Percentiles rank a stretch among this genome's conserved stretches.
Evolutionary conservation across 2,797 vertebrate genomes (phyloP).

Genomic region (Syngnathus acus): DNA sequence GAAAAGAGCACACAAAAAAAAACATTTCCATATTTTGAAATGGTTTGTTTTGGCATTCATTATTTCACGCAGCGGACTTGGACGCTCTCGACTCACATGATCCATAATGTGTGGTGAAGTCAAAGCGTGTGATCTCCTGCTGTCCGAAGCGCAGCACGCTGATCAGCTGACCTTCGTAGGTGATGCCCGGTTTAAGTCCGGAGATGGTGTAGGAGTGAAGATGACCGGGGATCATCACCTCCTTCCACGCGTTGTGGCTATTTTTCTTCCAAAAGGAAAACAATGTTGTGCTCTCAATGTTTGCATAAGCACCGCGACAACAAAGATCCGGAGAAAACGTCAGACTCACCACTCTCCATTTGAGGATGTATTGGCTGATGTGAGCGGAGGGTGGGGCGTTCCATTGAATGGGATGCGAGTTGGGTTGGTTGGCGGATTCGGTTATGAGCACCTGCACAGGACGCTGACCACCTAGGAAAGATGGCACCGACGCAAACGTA

Average conservation of each 20-base stretch:
- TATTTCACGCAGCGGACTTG: not conserved
- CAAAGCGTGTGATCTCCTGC: slow-evolving; percentile 84
- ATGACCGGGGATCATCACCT: slow-evolving; percentile 85
- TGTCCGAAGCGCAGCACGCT: slow-evolving; percentile 83
- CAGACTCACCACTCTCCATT: slow-evolving; percentile 85
- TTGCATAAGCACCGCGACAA: not conserved
- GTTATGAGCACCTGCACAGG: slow-evolving; percentile 93
- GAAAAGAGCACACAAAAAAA: not conserved
- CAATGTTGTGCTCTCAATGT: not conserved
- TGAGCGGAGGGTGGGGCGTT: slow-evolving; percentile 81
- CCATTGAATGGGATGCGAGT: slow-evolving; percentile 97
- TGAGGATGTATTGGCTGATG: slow-evolving; percentile 88
- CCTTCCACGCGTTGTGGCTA: slow-evolving; percentile 73
- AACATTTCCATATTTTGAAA: not conserved
- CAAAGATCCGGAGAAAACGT: not conserved
- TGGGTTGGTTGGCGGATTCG: slow-evolving; percentile 83
- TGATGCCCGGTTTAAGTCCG: slow-evolving; percentile 83
- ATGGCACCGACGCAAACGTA: slow-evolving; percentile 3
- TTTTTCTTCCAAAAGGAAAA: slow-evolving; percentile 75
- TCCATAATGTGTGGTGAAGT: slow-evolving; percentile 87
- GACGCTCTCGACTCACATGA: slow-evolving; percentile 68
- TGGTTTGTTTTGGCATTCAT: not conserved
- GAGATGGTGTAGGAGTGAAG: slow-evolving; percentile 93
- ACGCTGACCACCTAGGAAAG: slow-evolving; percentile 70
- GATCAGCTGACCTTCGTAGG: slow-evolving; percentile 94